A percentile compares a stretch with the other conserved stretches of the same genome.
Evolutionary conservation across 1,140 invertebrate genomes (phyloP).

Genomic region (Mizuhopecten yessoensis): DNA sequence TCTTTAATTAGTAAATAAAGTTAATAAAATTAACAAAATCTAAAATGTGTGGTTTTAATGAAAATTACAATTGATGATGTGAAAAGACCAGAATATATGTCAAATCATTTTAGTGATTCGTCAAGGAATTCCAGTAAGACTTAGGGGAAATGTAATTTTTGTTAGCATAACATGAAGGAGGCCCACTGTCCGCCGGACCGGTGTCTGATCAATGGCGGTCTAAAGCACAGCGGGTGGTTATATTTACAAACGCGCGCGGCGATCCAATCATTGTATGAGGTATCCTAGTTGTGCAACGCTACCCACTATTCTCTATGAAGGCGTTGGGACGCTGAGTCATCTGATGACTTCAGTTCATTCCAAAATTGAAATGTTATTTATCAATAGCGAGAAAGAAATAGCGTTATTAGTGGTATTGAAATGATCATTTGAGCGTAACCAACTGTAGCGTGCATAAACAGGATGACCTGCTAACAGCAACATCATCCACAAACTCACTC

Average conservation of each 20-base stretch:
- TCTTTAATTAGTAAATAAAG: no score
- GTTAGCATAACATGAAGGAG: no score
- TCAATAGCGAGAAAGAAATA: not conserved
- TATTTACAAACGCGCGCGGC: not conserved
- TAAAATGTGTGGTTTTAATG: no score
- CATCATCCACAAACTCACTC: not conserved
- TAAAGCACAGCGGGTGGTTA: not conserved
- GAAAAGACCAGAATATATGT: no score
- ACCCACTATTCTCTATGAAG: not conserved
- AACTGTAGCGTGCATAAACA: constrained; percentile 26
- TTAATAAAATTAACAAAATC: no score
- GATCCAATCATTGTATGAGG: not conserved
- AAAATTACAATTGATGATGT: no score
- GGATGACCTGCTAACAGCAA: not conserved
- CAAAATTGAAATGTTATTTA: not conserved
- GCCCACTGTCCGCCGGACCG: no score
- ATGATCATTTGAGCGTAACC: not conserved
- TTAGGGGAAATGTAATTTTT: no score
- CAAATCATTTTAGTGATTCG: no score
- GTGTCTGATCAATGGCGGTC: not conserved
- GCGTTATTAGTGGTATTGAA: not conserved
- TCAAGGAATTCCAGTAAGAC: no score
- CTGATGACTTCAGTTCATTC: not conserved
- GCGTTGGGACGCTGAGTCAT: not conserved
- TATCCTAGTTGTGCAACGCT: not conserved